Base-by-base conservation (phyloP, 35 echinoderm and acorn worm species). In the Amphiura filiformis region DNA sequence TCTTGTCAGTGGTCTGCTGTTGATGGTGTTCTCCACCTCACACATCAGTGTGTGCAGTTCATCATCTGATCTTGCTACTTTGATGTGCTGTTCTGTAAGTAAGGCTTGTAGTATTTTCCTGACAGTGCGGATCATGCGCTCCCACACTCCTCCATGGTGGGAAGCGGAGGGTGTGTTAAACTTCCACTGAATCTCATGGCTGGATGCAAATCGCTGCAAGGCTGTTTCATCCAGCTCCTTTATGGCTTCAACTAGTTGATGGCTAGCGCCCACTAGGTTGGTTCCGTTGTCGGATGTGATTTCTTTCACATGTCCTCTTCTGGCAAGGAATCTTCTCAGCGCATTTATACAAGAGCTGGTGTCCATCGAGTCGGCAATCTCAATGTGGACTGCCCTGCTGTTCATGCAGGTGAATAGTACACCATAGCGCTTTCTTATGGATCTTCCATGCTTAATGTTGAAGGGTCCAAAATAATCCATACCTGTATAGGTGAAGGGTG, bases 111-210 rank as follows among this genome's bases (percentile, higher is more conserved):
- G 64, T 31, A 94, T 23, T 81, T 36, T 82, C 0, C 88, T 34
- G 7, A 90, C 79, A 82, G 93, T 90, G 31, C 84, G 32, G 7
- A 90, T 94, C 57, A 90, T 88, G n/a, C 88, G 64, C 49, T 90
- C 87, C 92, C 88, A 94, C 32, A 90, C 87, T 1, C 83, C 87
- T 17, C 92, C 92, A 31, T 82, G 39, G 79, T 94, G 83, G 3
- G 93, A 94, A 0, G 88, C 88, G 12, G 57, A 31, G 1, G 88
- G 93, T 64, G 93, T 56, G 35, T 91, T 94, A 56, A 91, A 94
- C 12, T 26, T 39, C 93, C 93, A 94, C 37, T 84, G 56, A 26
- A 94, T 81, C 34, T 93, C 49, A 34, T 89, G 42, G 32, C 36
- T 30, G 39, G 36, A 23, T 11, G 56, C 18, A 77, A 31, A 35